Base-by-base conservation (phyloP, 2,888 invertebrate genomes). In the Empis livida region DNA sequence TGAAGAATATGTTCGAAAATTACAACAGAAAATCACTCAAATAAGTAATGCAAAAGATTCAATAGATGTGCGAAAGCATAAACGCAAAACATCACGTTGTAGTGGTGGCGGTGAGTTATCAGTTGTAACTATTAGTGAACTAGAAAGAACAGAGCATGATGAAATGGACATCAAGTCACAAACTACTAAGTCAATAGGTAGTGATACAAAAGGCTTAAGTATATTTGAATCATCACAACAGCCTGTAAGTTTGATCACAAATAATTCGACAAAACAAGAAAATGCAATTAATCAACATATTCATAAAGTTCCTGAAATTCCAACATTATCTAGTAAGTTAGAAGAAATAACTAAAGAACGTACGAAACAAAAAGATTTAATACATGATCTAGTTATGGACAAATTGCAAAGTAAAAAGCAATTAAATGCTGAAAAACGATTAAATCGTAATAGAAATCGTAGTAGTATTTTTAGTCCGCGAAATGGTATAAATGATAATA, bases 341-440 rank as follows among this genome's bases (percentile, higher is more conserved):
- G 84, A 87, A 62, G 83, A 85, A 68, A 75, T 90, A 32, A 81
- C 82, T 53, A 78, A 83, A 60, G 87, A 88, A 62, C 74, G 88
- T 47, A 83, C 82, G 37, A 83, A 86, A 60, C 88, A 90, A 66
- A 89, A 88, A 53, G 84, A 82, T 62, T 73, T 90, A 23, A 84
- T 91, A 42, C 80, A 89, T 58, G 82, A 89, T 62, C 72, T 91
- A 68, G 83, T 91, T 45, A 78, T 90, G 75, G 86, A 84, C 60
- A 82, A 85, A 65, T 71, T 87, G 57, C 77, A 79, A 56, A 76
- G 78, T 3, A 79, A 81, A 57, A 80, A 80, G 55, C 79, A 79
- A 55, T 72, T 73, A 15, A 75, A 73, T n/a, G 73, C 75, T 4
- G 79, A 77, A 55, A 77, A 74, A 57, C 75, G 76, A 47, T 67